Conservation (phyloP, 2,113 vertebrate genomes). For the Chionis minor region DNA sequence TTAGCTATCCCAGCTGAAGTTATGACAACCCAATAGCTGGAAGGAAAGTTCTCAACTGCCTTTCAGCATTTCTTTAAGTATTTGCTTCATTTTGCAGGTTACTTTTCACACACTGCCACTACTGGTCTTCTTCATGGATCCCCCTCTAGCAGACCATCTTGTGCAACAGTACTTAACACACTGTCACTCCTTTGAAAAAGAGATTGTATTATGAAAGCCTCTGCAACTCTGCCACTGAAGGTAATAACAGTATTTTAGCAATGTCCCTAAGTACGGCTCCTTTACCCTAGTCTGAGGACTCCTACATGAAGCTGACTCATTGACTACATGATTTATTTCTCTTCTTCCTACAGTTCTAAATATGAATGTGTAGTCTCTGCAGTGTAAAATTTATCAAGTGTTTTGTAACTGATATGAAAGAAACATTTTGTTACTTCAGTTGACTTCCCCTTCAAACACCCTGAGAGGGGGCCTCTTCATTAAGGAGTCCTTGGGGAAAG, state of each 20-base stretch:
- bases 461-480: neutral
- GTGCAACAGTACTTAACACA: neutral
- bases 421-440: neutral
- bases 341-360: neutral
- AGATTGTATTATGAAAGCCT: neutral
- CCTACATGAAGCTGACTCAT: neutral
- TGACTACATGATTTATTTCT: neutral
- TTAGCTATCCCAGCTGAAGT: accelerated
- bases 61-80: neutral
- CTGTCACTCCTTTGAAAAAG: neutral
- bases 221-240: neutral
- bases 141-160: neutral
- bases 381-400: neutral
- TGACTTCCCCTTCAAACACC: neutral
- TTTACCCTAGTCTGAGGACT: neutral
- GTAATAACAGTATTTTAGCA: neutral
- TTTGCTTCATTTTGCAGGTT: neutral
- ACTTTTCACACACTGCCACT: neutral
- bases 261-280: neutral
- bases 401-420: neutral
- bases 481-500: neutral
- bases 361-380: neutral
- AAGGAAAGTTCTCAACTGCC: neutral
- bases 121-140: neutral
- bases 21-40: neutral